Conservation (phyloP, 2,888 invertebrate species). For the Copidosoma aretas region DNA sequence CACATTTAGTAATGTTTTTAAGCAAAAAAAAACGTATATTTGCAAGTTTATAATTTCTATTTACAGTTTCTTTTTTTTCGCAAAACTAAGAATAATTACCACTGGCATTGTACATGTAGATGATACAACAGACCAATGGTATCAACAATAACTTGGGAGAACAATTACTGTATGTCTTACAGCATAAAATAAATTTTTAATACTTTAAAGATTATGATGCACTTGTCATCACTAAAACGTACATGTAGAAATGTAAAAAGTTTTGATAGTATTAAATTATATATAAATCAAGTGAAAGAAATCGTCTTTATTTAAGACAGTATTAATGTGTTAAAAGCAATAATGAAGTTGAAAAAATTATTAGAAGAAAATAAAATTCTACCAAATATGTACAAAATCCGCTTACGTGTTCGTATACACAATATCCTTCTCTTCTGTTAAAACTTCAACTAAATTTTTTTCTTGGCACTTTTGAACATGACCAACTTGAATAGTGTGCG, state of each 20-base stretch:
- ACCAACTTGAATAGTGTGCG: conserved; percentile 26
- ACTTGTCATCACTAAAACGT: too few relatives aligned
- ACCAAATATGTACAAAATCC: conserved; percentile 37
- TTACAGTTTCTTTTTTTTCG: conserved; percentile 37
- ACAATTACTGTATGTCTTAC: conserved; percentile 10
- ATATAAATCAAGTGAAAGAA: neutral
- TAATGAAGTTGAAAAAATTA: neutral
- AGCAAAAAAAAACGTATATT: conserved; percentile 40
- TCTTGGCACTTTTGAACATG: conserved; percentile 34
- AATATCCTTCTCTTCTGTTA: conserved; percentile 2
- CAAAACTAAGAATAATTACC: conserved; percentile 14
- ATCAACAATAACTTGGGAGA: too few relatives aligned
- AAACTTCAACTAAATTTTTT: conserved; percentile 32
- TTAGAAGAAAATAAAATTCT: conserved; percentile 8
- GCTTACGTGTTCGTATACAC: conserved; percentile 18
- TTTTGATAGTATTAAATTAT: neutral
- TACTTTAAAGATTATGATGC: conserved; percentile 1
- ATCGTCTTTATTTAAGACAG: neutral
- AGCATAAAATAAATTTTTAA: conserved; percentile 13
- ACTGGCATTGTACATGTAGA: too few relatives aligned
- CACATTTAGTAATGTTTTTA: conserved; percentile 17
- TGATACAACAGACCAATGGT: too few relatives aligned
- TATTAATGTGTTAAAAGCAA: too few relatives aligned
- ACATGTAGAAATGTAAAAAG: too few relatives aligned
- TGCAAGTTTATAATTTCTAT: conserved; percentile 42